Base-by-base conservation (phyloP, 2,797 vertebrate species). In the Sardinella longiceps region DNA sequence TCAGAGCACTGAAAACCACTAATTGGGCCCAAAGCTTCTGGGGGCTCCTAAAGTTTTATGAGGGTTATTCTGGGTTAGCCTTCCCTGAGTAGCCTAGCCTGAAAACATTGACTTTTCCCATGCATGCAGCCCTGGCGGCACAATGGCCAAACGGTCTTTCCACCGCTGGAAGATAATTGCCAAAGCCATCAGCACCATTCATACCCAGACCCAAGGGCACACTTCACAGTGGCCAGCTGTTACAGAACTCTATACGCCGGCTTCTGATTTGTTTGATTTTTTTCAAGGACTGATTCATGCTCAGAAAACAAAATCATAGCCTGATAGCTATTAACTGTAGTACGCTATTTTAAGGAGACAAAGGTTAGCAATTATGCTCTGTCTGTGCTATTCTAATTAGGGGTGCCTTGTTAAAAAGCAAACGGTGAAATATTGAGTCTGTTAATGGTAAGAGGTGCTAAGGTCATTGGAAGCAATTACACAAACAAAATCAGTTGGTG, bases 291-390 rank as follows among this genome's bases (percentile, higher is more conserved):
- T 60, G 56, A 25, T 48, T 48, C 46, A 12, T 25, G n/a, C 56
- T 28, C 18, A 33, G 28, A 70, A 70, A 70, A 33, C 30, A 70
- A 28, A 70, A 70, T 66, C 60, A 66, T 66, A 14, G 15, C 33
- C 14, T 33, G 63, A 70, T 14, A 33, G 28, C 63, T 70, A 70
- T 33, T 33, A 70, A 33, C 63, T 70, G 28, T 70, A 14, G 63
- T n/a, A n/a, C n/a, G 11, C 30, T 70, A 12, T 70, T 70, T 70
- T 30, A 28, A 70, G 63, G 63, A 33, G 9, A 25, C 23, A 60
- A 60, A 70, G 63, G 63, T 70, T 70, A 70, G 28, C 28, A 70
- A 70, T 70, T 70, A 33, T 70, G 63, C 18, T 70, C 5, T 70
- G 63, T 70, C 5, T 70, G 63, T 18, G 63, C 30, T 33, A 15